A percentile compares a stretch with the other conserved stretches of the same genome.
phyloP scores from a whole-genome alignment of 2,888 invertebrate genomes.

The Heliconius ethilla region DNA sequence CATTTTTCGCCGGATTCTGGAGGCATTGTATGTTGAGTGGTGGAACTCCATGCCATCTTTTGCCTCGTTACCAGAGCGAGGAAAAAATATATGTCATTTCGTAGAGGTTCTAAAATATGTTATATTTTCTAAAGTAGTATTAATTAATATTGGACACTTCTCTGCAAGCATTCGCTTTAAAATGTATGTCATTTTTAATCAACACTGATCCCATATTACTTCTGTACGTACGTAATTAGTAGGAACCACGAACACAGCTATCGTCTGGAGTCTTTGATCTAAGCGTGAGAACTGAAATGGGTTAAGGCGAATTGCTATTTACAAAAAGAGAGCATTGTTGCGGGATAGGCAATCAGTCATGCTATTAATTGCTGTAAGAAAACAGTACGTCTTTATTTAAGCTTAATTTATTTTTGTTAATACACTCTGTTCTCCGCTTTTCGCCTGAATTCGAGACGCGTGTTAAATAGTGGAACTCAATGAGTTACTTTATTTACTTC shows the following conservation, averaged over 20 bases:
- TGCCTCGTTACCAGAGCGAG: no score
- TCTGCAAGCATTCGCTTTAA: background rate
- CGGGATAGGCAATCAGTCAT: background rate
- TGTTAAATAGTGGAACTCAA: no score
- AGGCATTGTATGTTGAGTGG: no score
- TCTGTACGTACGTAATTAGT: slow-evolving; percentile 10
- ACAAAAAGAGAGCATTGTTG: background rate
- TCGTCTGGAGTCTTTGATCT: slow-evolving; percentile 34
- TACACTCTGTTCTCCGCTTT: background rate
- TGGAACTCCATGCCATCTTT: no score
- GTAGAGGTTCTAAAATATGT: background rate
- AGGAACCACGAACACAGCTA: background rate
- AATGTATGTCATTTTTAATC: slow-evolving; percentile 21
- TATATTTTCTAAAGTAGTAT: background rate
- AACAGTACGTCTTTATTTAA: background rate
- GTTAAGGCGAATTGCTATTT: slow-evolving; percentile 33
- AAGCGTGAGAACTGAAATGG: slow-evolving; percentile 38
- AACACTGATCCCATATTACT: slow-evolving; percentile 18
- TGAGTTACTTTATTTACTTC: no score
- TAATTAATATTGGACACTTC: background rate
- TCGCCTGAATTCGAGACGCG: background rate
- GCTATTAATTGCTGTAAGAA: background rate
- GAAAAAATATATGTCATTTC: no score
- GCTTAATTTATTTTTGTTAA: background rate
- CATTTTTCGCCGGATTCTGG: background rate